Evolutionary conservation across 92 coral and sea anemone genomes (phyloP), one percentile per base, ranked within the genome.

Genomic region (Epizoanthus stellaris): DNA sequence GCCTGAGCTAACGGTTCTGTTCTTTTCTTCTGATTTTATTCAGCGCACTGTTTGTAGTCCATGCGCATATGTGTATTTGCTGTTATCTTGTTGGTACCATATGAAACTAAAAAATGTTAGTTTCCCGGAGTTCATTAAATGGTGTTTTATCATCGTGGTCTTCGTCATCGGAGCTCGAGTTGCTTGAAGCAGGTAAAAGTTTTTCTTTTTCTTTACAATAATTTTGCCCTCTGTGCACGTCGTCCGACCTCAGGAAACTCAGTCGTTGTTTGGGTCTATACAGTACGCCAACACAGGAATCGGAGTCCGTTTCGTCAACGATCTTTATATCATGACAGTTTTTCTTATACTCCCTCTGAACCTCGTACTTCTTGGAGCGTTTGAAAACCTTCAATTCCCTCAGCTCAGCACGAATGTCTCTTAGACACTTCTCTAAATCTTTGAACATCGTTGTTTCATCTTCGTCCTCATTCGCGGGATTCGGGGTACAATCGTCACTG

Each of bases 311-410:
- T 13, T 43, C 70, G 7, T 56, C 66, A 8, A 34, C 34, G 23
- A 43, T 34, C n/a, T 19, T 79, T 38, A 30, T 23, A 20, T 59
- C 47, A 5, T 68, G 23, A 68, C 21, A 13, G 13, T 63, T 47
- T 11, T 8, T 42, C 38, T 79, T 20, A 21, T 61, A 79, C 61
- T 63, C 72, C 34, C 42, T 45, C 43, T 79, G 83, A 56, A 89
- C 58, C 62, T 92, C 66, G 89, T 94, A 94, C 57, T 85, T 92
- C 16, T 88, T 63, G 61, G 83, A 79, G 83, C 83, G 83, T 19
- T 79, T 79, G 42, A 42, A 59, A 63, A 62, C 61, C 49, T 49
- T 79, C 38, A 79, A 79, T 25, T 79, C 53, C 1, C 12, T 63
- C 45, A 79, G 40, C 60, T 79, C 83, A 5, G 49, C 1, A 43